Evolutionary conservation across 1,140 invertebrate genomes (phyloP), one percentile per base, ranked within the genome.

Genomic region (Pollicipes pollicipes): DNA sequence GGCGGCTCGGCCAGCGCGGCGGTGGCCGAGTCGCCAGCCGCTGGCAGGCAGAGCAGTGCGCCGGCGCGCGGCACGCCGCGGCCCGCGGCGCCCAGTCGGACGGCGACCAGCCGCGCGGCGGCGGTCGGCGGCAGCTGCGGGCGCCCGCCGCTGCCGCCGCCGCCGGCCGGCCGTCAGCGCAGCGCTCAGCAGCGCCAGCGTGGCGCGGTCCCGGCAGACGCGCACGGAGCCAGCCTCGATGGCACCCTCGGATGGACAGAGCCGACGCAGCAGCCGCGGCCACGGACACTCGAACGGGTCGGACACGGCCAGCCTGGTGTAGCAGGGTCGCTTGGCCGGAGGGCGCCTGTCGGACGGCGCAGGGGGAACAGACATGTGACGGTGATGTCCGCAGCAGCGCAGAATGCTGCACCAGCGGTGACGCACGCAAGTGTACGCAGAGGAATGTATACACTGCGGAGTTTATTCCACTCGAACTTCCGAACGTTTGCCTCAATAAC

Each of bases 241-340:
- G 6, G 6, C 35, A 35, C 35, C 35, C 35, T 35, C 35, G 17
- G 17, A 10, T 21, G 45, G 45, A 24, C 45, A 58, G 13, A 58
- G 45, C 45, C 45, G 45, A 10, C 13, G 2, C 66, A 88, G 75
- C 21, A 94, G 79, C 66, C 84, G 76, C 31, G 80, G 78, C 89
- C 90, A 95, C 45, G 88, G 85, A 74, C 84, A 88, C 64, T 77
- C 77, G 77, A 94, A 95, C 17, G 93, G 92, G 77, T 85, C 87
- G 17, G 81, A 78, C 45, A 92, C 85, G 17, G 85, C 86, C 63
- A 92, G 80, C 79, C 90, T 94, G 0, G 82, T 81, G 77, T 86
- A 95, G 79, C 95, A 95, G 0, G 86, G 84, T 73, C 93, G 81
- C 81, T 91, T 93, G 73, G 89, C 89, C 21, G 92, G 90, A 64